Percentiles rank a stretch among this genome's conserved stretches.
Evolutionary conservation across 92 coral and sea anemone genomes (phyloP).

Genomic region (Zoanthus sansibaricus): DNA sequence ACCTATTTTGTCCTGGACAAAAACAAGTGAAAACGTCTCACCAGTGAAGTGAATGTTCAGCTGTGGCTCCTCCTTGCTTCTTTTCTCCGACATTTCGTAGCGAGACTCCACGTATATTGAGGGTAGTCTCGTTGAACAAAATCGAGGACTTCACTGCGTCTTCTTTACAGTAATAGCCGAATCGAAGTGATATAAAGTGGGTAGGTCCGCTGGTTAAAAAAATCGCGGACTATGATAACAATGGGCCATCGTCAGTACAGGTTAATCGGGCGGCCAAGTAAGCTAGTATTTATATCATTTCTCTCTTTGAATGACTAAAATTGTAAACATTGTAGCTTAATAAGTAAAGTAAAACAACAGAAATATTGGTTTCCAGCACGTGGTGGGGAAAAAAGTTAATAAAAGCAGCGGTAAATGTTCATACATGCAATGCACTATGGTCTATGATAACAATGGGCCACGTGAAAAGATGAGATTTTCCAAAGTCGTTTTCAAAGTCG

Average conservation of each 20-base stretch:
- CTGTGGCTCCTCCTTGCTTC: not conserved
- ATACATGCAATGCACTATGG: not conserved
- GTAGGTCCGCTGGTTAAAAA: not conserved
- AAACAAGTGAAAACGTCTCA: constrained; percentile 3
- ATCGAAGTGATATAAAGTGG: constrained; percentile 7
- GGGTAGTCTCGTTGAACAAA: constrained; percentile 5
- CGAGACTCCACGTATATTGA: not conserved
- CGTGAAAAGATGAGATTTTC: not conserved
- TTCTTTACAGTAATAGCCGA: constrained; percentile 1
- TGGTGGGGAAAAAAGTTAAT: constrained; percentile 1
- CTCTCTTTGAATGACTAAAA: constrained; percentile 3
- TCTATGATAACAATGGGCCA: not conserved
- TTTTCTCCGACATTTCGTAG: constrained; percentile 4
- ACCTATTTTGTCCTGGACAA: constrained; percentile 1
- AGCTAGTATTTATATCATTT: constrained; percentile 1
- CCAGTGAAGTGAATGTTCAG: constrained; percentile 2
- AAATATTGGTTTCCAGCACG: not conserved
- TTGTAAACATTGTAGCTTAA: constrained; percentile 1
- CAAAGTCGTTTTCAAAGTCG: constrained; percentile 4
- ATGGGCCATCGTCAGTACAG: constrained; percentile 15
- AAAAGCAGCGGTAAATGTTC: not conserved
- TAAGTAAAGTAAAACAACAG: not conserved
- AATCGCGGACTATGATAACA: constrained; percentile 3
- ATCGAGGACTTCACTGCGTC: constrained; percentile 4
- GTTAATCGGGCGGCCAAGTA: not conserved